phyloP scores from a whole-genome alignment of 2,888 invertebrate genomes.

The Mallateleia sp. region DNA sequence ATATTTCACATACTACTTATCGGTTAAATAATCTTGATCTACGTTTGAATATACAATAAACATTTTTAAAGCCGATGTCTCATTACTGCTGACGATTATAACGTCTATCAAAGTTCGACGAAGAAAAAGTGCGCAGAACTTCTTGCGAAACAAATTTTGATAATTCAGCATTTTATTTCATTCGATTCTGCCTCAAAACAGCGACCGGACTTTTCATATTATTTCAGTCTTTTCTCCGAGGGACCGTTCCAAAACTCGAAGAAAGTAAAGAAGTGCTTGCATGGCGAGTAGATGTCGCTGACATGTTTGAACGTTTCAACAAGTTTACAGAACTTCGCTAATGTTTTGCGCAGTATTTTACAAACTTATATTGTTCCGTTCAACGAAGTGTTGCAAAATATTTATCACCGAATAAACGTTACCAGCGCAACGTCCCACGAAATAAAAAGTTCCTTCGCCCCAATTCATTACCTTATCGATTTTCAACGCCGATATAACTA shows the following conservation, averaged over 20 bases:
- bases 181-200: slow-evolving; percentile 4
- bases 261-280: slow-evolving; percentile 52
- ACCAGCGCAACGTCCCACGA: slow-evolving; percentile 5
- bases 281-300: slow-evolving; percentile 49
- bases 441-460: not conserved
- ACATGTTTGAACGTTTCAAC: slow-evolving; percentile 50
- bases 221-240: slow-evolving; percentile 12
- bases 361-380: slow-evolving; percentile 56
- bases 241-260: slow-evolving; percentile 39
- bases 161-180: slow-evolving; percentile 5
- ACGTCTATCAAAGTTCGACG: too few relatives aligned
- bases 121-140: too few relatives aligned
- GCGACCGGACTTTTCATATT: slow-evolving; percentile 43
- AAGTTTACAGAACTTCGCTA: slow-evolving; percentile 46
- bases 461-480: slow-evolving; percentile 10
- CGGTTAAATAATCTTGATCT: too few relatives aligned
- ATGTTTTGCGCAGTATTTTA: slow-evolving; percentile 51
- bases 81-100: too few relatives aligned
- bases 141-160: too few relatives aligned
- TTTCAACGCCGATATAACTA: too few relatives aligned
- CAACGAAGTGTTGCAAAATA: slow-evolving; percentile 39
- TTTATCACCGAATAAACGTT: slow-evolving; percentile 34
- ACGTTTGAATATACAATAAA: too few relatives aligned
- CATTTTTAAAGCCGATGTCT: too few relatives aligned
- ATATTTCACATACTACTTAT: too few relatives aligned